Evolutionary conservation across 2,888 invertebrate genomes (phyloP).

Genomic region (Thelaira solivaga): DNA sequence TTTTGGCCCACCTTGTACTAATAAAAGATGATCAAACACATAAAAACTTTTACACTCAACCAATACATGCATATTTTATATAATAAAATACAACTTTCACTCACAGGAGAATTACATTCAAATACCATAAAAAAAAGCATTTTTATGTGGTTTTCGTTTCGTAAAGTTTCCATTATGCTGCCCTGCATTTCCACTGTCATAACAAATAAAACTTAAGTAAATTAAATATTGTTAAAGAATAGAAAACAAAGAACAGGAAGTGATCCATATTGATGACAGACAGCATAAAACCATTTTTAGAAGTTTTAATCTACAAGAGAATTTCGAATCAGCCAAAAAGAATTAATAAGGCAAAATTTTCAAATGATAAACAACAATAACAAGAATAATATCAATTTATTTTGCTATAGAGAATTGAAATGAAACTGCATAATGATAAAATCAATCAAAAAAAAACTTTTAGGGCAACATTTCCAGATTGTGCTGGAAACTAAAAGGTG

Average conservation of each 20-base stretch:
- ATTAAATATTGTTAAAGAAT: background rate
- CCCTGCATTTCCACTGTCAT: too few species aligned
- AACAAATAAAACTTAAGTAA: background rate
- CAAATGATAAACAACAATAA: background rate
- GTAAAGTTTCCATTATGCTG: too few species aligned
- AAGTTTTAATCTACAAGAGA: conserved; percentile 41
- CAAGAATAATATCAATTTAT: conserved; percentile 44
- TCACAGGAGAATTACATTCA: too few species aligned
- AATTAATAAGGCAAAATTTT: background rate
- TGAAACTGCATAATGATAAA: background rate
- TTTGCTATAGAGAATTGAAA: conserved; percentile 37
- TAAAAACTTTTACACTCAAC: too few species aligned
- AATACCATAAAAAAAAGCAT: too few species aligned
- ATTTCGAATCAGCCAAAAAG: conserved; percentile 34
- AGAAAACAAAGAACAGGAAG: background rate
- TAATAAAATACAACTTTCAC: too few species aligned
- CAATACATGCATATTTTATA: too few species aligned
- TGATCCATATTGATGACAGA: conserved; percentile 58
- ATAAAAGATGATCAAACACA: too few species aligned
- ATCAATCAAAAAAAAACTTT: background rate
- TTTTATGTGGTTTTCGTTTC: too few species aligned
- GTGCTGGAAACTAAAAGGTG: background rate
- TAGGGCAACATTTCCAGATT: conserved; percentile 24
- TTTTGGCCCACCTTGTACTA: too few species aligned
- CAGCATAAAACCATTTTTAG: conserved; percentile 40